Evolutionary conservation across 2,888 invertebrate species (phyloP).

Genomic region (Luperina testacea): DNA sequence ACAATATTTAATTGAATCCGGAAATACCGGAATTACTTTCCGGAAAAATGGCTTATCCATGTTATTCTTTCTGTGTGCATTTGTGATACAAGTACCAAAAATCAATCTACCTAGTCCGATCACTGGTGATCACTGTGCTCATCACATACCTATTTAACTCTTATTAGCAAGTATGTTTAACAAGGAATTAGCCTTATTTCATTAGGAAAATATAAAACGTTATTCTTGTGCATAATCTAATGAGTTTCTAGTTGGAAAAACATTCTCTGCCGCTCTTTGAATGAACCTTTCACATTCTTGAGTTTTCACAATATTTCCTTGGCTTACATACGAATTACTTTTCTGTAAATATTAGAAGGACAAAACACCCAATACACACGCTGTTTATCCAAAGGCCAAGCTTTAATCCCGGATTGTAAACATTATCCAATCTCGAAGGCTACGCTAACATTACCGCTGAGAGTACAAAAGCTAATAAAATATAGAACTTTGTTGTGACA

Average conservation of each 20-base stretch:
- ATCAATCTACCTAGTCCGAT: too few species aligned
- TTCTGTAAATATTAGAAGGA: slow-evolving; percentile 21
- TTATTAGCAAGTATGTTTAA: slow-evolving; percentile 17
- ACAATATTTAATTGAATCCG: too few species aligned
- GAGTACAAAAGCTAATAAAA: slow-evolving; percentile 33
- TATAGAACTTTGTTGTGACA: slow-evolving; percentile 44
- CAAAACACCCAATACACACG: slow-evolving; percentile 3
- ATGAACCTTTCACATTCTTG: slow-evolving; percentile 8
- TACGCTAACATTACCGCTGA: slow-evolving; percentile 26
- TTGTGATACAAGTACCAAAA: too few species aligned
- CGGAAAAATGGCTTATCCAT: too few species aligned
- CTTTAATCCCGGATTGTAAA: slow-evolving; percentile 49
- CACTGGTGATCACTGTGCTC: slow-evolving; percentile 22
- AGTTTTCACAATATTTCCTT: neutral
- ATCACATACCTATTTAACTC: slow-evolving; percentile 20
- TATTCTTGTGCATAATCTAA: neutral
- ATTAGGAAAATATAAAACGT: slow-evolving; percentile 5
- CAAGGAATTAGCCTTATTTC: neutral
- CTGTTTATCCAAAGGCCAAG: slow-evolving; percentile 16
- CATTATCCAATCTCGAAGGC: slow-evolving; percentile 54
- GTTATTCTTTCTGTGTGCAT: too few species aligned
- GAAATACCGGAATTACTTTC: too few species aligned
- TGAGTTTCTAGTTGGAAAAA: neutral
- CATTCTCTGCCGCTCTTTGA: neutral
- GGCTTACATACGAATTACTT: neutral